Conservation (phyloP, 2,888 invertebrate genomes). For the Drosophila mayaguana region DNA sequence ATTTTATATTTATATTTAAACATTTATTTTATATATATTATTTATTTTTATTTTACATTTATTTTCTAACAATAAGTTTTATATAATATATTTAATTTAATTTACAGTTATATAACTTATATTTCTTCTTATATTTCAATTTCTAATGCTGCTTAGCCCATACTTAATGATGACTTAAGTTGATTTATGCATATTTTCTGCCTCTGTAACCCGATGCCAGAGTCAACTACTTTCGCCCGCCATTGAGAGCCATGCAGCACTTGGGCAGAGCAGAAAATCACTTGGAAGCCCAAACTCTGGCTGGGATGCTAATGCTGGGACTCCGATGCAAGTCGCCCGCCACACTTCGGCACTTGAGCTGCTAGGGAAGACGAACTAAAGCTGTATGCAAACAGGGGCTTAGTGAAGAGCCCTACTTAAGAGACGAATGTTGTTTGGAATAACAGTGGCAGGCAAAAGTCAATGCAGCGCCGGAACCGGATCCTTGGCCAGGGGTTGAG, state of each 20-base stretch:
- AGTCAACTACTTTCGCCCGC: slow-evolving; percentile 7
- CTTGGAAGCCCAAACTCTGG: background rate
- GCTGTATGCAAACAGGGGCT: slow-evolving; percentile 68
- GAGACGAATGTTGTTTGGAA: slow-evolving; percentile 43
- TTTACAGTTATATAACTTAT: no score
- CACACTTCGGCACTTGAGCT: slow-evolving; percentile 39
- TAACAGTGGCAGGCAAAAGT: slow-evolving; percentile 68
- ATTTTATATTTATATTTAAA: no score
- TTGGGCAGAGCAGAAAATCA: slow-evolving; percentile 10
- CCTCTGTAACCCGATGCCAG: slow-evolving; percentile 12
- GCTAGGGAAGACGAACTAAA: slow-evolving; percentile 29
- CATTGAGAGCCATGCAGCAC: slow-evolving; percentile 1
- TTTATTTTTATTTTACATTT: background rate
- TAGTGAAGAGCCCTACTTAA: slow-evolving; percentile 70
- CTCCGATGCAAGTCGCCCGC: slow-evolving; percentile 27
- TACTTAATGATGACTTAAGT: background rate
- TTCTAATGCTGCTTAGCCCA: background rate
- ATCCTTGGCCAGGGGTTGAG: slow-evolving; percentile 30
- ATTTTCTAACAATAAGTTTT: no score
- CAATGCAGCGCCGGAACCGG: slow-evolving; percentile 65
- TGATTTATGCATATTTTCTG: background rate
- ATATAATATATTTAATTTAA: no score
- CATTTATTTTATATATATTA: no score
- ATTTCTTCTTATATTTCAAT: background rate
- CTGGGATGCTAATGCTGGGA: background rate